A percentile compares a stretch with the other conserved stretches of the same genome.
These are phyloP conservation scores for Cheilinus undulatus DNA, from an alignment of 2,113 vertebrate species.

Conservation along the genomic window DNA sequence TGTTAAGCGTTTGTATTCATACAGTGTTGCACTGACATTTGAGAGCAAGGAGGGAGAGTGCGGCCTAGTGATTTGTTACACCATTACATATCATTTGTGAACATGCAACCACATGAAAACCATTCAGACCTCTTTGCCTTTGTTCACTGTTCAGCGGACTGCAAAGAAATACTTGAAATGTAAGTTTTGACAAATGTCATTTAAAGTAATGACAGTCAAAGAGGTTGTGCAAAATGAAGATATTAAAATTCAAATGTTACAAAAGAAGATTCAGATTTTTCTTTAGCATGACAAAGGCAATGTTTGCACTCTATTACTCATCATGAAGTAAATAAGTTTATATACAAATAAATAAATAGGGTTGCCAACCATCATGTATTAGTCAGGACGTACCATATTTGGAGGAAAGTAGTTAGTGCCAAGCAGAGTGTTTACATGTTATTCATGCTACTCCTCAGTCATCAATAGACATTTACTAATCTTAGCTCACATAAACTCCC, in stretches of 20 bases:
- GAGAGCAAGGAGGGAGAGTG: slow-evolving; percentile 50
- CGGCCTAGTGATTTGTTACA: slow-evolving; percentile 46
- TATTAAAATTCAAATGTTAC: slow-evolving; percentile 52
- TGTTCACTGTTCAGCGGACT: slow-evolving; percentile 36
- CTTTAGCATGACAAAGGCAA: background rate
- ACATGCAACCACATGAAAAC: slow-evolving; percentile 66
- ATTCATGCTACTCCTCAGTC: too few species aligned
- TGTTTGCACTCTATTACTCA: background rate
- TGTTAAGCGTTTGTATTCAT: slow-evolving; percentile 80
- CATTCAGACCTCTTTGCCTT: slow-evolving; percentile 35
- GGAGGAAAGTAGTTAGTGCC: too few species aligned
- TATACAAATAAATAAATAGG: too few species aligned
- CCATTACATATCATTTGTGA: slow-evolving; percentile 62
- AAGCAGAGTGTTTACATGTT: too few species aligned
- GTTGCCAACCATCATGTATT: too few species aligned
- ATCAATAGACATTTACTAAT: too few species aligned
- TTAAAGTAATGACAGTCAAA: slow-evolving; percentile 38
- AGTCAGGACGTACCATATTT: too few species aligned
- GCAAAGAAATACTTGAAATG: slow-evolving; percentile 28
- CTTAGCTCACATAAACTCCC: too few species aligned
- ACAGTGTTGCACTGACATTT: slow-evolving; percentile 78
- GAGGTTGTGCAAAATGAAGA: slow-evolving; percentile 38
- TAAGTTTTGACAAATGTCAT: slow-evolving; percentile 6
- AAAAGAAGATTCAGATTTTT: slow-evolving; percentile 24
- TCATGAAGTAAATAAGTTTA: too few species aligned